A percentile compares a stretch with the other conserved stretches of the same genome.
These are phyloP conservation scores for Graphium colonna DNA, from an alignment of 2,888 invertebrate species.

Conservation along the genomic window DNA sequence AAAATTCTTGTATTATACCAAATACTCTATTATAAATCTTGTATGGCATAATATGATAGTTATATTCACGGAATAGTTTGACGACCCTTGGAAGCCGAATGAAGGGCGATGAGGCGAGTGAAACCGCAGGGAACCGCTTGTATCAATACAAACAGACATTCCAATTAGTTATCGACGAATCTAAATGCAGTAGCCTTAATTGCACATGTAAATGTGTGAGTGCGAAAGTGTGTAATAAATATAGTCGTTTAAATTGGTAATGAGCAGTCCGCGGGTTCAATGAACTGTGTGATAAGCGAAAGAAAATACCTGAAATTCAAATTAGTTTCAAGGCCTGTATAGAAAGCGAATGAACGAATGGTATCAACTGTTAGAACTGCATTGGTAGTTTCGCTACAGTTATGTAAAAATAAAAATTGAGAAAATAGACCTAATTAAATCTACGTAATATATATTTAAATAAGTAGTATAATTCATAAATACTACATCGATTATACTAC, in stretches of 20 bases:
- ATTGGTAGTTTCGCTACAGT: not conserved
- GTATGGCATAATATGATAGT: no score
- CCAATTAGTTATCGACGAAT: not conserved
- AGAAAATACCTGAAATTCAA: constrained; percentile 7
- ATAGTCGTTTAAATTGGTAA: constrained; percentile 19
- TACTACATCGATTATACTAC: no score
- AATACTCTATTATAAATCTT: no score
- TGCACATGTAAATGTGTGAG: constrained; percentile 8
- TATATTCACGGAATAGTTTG: no score
- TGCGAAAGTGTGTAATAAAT: constrained; percentile 12
- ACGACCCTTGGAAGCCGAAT: no score
- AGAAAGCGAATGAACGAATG: not conserved
- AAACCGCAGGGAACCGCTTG: not conserved
- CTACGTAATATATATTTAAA: no score
- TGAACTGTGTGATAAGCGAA: constrained; percentile 17
- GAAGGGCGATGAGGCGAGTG: no score
- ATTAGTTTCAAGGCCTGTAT: not conserved
- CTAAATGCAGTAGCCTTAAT: not conserved
- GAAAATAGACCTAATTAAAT: no score
- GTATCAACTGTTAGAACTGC: not conserved
- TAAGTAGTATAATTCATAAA: no score
- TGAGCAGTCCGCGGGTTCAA: constrained; percentile 13
- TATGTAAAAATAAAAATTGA: no score
- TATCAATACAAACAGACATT: not conserved
- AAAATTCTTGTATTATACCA: no score